These are phyloP conservation scores for Entomobrya multifasciata DNA, from an alignment of 2,888 invertebrate genomes.

Conservation along the genomic window DNA sequence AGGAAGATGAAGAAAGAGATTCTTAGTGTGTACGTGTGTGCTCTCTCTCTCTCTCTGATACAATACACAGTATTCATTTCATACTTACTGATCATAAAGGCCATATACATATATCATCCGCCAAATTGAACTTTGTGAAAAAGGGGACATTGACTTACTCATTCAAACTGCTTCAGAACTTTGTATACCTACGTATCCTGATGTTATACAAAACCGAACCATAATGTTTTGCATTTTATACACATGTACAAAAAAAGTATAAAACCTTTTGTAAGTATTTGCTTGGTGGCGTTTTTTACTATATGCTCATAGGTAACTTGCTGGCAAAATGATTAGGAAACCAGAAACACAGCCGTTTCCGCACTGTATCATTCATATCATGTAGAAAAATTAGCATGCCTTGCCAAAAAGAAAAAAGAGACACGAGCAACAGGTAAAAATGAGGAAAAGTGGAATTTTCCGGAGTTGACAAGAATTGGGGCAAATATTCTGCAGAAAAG, in stretches of 20 bases:
- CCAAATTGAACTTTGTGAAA: constrained; percentile 65
- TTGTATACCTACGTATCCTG: background rate
- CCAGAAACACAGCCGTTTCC: no score
- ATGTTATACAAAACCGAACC: no score
- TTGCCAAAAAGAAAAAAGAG: background rate
- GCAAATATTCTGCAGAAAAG: constrained; percentile 53
- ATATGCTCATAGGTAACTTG: no score
- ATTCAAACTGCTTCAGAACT: constrained; percentile 50
- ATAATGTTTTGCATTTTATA: no score
- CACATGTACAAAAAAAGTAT: no score
- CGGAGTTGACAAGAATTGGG: constrained; percentile 66
- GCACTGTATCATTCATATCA: background rate
- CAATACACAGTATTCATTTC: background rate
- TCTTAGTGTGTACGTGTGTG: background rate
- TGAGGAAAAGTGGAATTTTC: constrained; percentile 67
- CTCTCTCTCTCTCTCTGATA: background rate
- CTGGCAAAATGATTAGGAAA: no score
- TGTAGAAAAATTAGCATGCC: background rate
- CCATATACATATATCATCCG: constrained; percentile 41
- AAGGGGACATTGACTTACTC: constrained; percentile 72
- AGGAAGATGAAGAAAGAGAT: constrained; percentile 12
- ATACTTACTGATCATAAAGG: constrained; percentile 23
- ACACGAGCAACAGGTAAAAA: background rate
- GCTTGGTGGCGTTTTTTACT: no score
- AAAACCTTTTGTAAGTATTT: no score